Base-by-base conservation (phyloP, 2,113 vertebrate species). In the Melanerpes aurifrons region DNA sequence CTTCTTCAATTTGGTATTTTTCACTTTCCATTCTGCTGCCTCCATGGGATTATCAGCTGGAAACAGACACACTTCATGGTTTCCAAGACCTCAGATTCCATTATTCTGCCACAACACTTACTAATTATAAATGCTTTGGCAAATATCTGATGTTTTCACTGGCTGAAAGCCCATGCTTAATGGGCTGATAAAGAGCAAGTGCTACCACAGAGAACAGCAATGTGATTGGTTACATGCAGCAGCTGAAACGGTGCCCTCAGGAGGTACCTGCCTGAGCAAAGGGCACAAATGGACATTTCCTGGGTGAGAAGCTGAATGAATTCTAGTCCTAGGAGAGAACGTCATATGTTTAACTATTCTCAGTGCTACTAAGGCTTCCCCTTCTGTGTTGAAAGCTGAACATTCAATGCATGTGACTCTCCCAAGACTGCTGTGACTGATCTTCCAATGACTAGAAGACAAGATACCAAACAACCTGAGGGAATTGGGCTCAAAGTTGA, bases 141-240 rank as follows among this genome's bases (percentile, higher is more conserved):
- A 93, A 92, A 79, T 83, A 86, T 12, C 48, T 86, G 76, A 82
- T 81, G 75, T 86, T 93, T 95, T 86, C 74, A 59, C 72, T 96
- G 96, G 96, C 95, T 82, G 75, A 54, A 92, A 78, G 94, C 95
- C 96, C 83, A 28, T 31, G 19, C 32, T 94, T 96, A 96, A 95
- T 93, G 91, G 91, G 70, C 67, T 64, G 82, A 87, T 92, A 92
- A 89, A 95, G 85, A 87, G 93, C 59, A 91, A 83, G 32, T 25
- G 66, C 84, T 91, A 90, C 72, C 90, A 95, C 7, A 18, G 80
- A 78, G 68, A 89, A 66, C 12, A 40, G 68, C 47, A 85, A 85
- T 28, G 37, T 47, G 75, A 80, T 70, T 82, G 90, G 90, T 89
- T 77, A 71, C 64, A 35, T 2, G 5, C 53, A 56, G 86, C 92